A percentile compares a stretch with the other conserved stretches of the same genome.
Evolutionary conservation across 1,140 invertebrate species (phyloP).

Genomic region (Cotesia typhae): DNA sequence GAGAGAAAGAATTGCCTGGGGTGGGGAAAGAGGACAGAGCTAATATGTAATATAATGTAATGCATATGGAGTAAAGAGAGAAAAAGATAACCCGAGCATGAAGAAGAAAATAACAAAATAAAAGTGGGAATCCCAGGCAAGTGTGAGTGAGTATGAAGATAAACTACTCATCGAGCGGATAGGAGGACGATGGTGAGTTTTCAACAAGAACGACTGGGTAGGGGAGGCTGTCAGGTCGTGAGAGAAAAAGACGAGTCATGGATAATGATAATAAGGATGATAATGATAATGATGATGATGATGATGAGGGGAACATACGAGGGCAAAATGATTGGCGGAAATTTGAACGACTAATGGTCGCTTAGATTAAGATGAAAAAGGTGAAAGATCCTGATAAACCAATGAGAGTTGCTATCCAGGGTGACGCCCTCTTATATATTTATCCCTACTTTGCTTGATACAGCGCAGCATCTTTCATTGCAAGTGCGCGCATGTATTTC

Average conservation of each 20-base stretch:
- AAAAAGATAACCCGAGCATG: neutral
- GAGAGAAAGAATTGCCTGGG: constrained; percentile 25
- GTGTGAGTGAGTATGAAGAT: constrained; percentile 22
- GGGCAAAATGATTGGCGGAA: neutral
- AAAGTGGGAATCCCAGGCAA: too few relatives aligned
- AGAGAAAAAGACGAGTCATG: constrained; percentile 8
- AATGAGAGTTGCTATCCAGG: constrained; percentile 37
- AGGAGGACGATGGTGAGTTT: constrained; percentile 7
- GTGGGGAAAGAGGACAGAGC: constrained; percentile 29
- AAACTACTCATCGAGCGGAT: constrained; percentile 7
- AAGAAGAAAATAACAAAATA: too few relatives aligned
- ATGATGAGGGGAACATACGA: constrained; percentile 18
- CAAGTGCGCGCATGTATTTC: constrained; percentile 1
- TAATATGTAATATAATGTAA: neutral
- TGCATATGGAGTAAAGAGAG: constrained; percentile 12
- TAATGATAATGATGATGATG: neutral
- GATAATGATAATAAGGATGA: neutral
- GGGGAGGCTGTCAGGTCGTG: constrained; percentile 11
- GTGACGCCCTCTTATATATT: constrained; percentile 32
- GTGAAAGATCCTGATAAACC: constrained; percentile 44
- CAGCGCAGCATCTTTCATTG: constrained; percentile 50
- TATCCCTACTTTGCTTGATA: constrained; percentile 36
- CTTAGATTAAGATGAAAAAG: constrained; percentile 44
- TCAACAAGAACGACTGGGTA: too few relatives aligned
- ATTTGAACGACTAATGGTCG: neutral